Conservation (phyloP, 2,113 vertebrate genomes). For the Heterotilapia buettikoferi region DNA sequence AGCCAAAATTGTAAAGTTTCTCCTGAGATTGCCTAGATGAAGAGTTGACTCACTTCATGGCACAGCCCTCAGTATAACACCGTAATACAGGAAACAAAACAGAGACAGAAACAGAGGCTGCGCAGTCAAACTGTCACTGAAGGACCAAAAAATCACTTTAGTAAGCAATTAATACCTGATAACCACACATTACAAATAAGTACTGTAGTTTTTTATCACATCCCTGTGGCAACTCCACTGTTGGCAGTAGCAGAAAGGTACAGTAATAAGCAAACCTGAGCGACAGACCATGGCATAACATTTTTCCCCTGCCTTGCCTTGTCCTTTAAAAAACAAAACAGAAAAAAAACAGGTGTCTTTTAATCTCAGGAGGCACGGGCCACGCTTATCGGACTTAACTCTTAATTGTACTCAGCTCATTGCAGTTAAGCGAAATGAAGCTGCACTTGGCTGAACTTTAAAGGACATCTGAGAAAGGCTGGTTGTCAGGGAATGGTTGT, state of each 20-base stretch:
- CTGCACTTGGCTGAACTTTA: slow-evolving; percentile 1
- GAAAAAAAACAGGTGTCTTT: not conserved
- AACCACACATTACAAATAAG: not conserved
- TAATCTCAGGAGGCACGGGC: not conserved
- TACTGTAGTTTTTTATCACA: not conserved
- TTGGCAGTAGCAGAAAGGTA: not conserved
- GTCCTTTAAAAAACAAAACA: not conserved
- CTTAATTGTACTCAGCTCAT: not conserved
- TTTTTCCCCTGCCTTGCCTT: not conserved
- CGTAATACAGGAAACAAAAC: not conserved
- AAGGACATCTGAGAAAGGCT: slow-evolving; percentile 28
- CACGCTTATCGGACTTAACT: not conserved
- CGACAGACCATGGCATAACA: not conserved
- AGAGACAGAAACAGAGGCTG: not conserved
- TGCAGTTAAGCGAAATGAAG: not conserved
- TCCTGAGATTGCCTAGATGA: not conserved
- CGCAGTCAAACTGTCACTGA: not conserved
- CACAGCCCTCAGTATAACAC: not conserved
- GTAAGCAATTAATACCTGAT: not conserved
- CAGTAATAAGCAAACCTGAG: not conserved
- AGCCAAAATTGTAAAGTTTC: not conserved
- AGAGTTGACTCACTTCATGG: not conserved
- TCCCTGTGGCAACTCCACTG: not conserved
- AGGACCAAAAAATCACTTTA: not conserved
- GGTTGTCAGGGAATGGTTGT: slow-evolving; percentile 3